Conservation (phyloP, 2,113 vertebrate species). For the Emydura subglobosa region DNA sequence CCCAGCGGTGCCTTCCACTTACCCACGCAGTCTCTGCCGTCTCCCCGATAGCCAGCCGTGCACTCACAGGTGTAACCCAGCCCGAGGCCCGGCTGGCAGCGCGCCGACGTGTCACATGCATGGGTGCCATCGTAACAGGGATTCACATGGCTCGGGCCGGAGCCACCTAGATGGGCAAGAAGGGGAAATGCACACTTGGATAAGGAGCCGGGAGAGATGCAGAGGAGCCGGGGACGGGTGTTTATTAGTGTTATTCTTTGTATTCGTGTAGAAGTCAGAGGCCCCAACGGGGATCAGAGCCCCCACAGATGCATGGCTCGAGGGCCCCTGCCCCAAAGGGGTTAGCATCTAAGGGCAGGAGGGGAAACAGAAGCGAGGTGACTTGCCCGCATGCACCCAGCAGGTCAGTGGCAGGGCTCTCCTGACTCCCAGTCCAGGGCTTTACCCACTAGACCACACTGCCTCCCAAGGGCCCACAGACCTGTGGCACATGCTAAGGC, state of each 20-base stretch:
- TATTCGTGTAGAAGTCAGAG: no score
- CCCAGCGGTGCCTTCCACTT: not conserved
- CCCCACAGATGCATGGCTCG: not conserved
- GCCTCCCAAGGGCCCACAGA: not conserved
- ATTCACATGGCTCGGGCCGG: constrained; percentile 65
- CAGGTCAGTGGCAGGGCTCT: not conserved
- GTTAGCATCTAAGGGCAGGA: not conserved
- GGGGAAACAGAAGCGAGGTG: not conserved
- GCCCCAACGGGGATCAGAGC: not conserved
- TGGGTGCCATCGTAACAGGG: constrained; percentile 90
- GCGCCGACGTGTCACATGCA: constrained; percentile 85
- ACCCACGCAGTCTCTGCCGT: constrained; percentile 90
- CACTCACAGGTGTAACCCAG: constrained; percentile 88
- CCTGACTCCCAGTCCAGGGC: not conserved
- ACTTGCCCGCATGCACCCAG: not conserved
- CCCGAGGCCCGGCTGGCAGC: constrained; percentile 81
- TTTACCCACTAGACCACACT: not conserved
- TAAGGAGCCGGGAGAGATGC: rapidly evolving
- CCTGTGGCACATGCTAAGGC: not conserved
- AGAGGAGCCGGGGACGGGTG: rapidly evolving
- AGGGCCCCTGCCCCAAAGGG: not conserved
- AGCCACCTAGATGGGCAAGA: constrained; percentile 48
- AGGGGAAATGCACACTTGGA: not conserved
- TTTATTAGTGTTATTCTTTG: no score
- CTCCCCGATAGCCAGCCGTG: constrained; percentile 83